Base-by-base conservation (phyloP, 2,888 invertebrate species). In the Erannis defoliaria region DNA sequence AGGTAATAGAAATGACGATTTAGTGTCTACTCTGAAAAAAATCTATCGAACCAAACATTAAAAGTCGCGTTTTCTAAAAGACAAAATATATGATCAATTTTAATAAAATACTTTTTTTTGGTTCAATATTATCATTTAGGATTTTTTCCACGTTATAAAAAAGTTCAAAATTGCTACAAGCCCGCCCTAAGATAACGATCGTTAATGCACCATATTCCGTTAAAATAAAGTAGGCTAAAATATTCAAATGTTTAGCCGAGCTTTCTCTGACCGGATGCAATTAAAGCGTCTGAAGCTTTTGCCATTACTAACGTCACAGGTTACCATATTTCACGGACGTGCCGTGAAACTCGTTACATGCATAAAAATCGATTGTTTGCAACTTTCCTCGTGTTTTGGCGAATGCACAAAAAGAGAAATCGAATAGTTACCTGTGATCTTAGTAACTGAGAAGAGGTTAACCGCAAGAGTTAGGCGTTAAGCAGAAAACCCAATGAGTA, bases 401-500 rank as follows among this genome's bases (percentile, higher is more conserved):
- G 43, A 56, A 57, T 61, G 56, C 54, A 53, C 46, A 60, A 62
- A 59, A 55, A 62, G 62, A 59, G 59, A 66, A 66, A 67, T 66
- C 56, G 33, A 43, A 58, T 55, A 54, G 50, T 46, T 40, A 42
- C 19, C 12, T 56, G 48, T 53, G 43, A 54, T 18, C 9, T 59
- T 38, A 48, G 43, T 37, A 55, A 48, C n/a, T 54, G 10, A 4
- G 19, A 31, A 31, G 16, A 31, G 31, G 51, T 62, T 64, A 61
- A 66, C 68, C 67, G 45, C 68, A 66, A 67, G 58, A 58, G 53
- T 68, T 55, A 60, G 54, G 35, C 51, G 55, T 55, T 58, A 54
- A 70, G 58, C 55, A 64, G 62, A 64, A 67, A 67, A 48, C 55
- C 70, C 67, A 64, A 48, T 55, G 65, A 66, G 55, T 53, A 65